Base-by-base conservation (phyloP, 2,888 invertebrate genomes). In the Leptothorax acervorum region DNA sequence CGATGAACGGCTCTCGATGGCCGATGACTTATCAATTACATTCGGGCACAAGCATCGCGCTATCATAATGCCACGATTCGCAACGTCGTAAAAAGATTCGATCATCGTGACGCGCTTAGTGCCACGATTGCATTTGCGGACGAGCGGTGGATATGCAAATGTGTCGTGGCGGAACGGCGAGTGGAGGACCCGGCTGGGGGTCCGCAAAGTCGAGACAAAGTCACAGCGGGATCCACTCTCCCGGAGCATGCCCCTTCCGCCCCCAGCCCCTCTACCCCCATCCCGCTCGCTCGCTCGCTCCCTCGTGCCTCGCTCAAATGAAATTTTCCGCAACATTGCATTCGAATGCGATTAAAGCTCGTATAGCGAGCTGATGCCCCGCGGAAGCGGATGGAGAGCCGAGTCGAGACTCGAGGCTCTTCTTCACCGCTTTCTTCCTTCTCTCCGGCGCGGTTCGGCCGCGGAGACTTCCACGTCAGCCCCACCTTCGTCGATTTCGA, bases 261-360 rank as follows among this genome's bases (percentile, higher is more conserved):
- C 51, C 55, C 62, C 35, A 5, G n/a, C 35, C 53, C 12, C 57
- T 55, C 57, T 42, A 4, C 48, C 8, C 35, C 31, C 60, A 45
- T 53, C 62, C 57, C 55, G 12, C 68, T 31, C 53, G 9, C 86
- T 23, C 78, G 57, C 86, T 23, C 78, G 57, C 74, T 51, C 85
- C 65, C 63, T 83, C 88, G 82, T 85, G 84, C 88, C 66, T 84
- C 90, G 91, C 90, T 92, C 93, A 92, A 95, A 95, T 95, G 94
- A 95, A 95, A 95, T 95, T 95, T 95, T 95, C 95, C 95, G 93
- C 95, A 94, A 95, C 95, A 95, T 95, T 95, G 95, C 95, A 93
- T 94, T 93, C 94, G 94, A 95, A 95, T 95, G 94, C 95, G 95
- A 95, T 95, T 95, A 95, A 95, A 94, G 93, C 93, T 93, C 92